Evolutionary conservation across 2,113 vertebrate genomes (phyloP).

Genomic region (Cephalopholis sonnerati): DNA sequence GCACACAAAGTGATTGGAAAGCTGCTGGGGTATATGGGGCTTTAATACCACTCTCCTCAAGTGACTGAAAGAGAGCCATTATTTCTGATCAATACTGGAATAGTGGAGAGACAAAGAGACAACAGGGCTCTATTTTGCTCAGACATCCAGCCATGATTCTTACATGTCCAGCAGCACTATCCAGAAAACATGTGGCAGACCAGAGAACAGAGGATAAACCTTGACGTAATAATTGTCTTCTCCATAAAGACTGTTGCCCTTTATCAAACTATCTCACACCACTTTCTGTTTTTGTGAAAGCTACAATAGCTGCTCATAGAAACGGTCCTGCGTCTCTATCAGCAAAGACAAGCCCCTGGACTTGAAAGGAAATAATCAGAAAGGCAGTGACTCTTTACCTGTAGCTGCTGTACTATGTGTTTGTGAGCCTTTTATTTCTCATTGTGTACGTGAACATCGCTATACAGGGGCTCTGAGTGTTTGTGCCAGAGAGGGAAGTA

Average conservation of each 20-base stretch:
- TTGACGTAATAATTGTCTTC: conserved; percentile 30
- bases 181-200: conserved; percentile 18
- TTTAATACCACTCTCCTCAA: conserved; percentile 67
- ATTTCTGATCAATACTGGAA: conserved; percentile 71
- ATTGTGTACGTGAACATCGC: conserved; percentile 61
- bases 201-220: conserved; percentile 31
- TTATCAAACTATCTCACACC: conserved; percentile 33
- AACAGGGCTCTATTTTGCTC: conserved; percentile 49
- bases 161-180: conserved; percentile 53
- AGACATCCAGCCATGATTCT: conserved; percentile 38
- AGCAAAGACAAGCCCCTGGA: conserved; percentile 28
- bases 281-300: conserved; percentile 35
- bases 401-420: conserved; percentile 67
- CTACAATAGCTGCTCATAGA: conserved; percentile 43
- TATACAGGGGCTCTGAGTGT: conserved; percentile 15
- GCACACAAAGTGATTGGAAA: conserved; percentile 53
- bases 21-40: conserved; percentile 50
- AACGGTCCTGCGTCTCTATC: conserved; percentile 49
- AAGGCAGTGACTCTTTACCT: conserved; percentile 52
- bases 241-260: conserved; percentile 45
- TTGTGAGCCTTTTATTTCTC: conserved; percentile 67
- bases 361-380: conserved; percentile 37
- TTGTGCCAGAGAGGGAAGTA: conserved; percentile 42
- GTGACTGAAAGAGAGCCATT: conserved; percentile 66
- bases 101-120: conserved; percentile 33